phyloP scores from a whole-genome alignment of 1,140 invertebrate species.

The Drosophila ananassae region DNA sequence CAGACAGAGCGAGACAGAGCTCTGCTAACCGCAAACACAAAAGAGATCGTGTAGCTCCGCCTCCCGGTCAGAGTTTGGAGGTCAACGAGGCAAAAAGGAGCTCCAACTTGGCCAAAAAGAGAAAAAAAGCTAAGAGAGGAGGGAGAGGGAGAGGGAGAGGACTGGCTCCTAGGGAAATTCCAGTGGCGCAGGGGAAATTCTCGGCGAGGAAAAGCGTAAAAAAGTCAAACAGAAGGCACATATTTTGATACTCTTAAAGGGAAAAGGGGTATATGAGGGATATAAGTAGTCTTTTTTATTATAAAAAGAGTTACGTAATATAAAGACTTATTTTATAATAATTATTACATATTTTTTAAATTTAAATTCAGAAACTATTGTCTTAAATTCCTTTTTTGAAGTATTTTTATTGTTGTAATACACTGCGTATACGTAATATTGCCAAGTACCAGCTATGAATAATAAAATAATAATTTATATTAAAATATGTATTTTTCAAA shows the following conservation, averaged over 20 bases:
- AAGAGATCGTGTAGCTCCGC: slow-evolving; percentile 31
- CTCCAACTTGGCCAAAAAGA: background rate
- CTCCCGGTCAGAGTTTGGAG: background rate
- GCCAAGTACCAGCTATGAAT: too few relatives aligned
- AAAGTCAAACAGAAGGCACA: slow-evolving; percentile 3
- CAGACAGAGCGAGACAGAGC: slow-evolving; percentile 6
- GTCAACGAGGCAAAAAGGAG: slow-evolving; percentile 1
- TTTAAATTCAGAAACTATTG: too few relatives aligned
- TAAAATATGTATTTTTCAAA: too few relatives aligned
- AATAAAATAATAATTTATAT: too few relatives aligned
- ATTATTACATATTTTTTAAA: background rate
- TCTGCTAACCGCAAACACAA: slow-evolving; percentile 2
- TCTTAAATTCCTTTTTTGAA: too few relatives aligned
- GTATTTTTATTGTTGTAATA: background rate
- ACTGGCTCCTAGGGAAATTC: slow-evolving; percentile 34
- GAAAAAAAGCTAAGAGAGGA: background rate
- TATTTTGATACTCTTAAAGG: slow-evolving; percentile 18
- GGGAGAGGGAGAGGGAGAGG: slow-evolving; percentile 2
- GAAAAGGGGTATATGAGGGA: background rate
- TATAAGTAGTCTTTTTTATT: background rate
- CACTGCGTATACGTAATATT: background rate
- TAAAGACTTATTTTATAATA: too few relatives aligned
- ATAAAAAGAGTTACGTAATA: background rate
- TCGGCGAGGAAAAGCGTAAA: background rate
- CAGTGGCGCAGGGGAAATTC: slow-evolving; percentile 47